phyloP scores from a whole-genome alignment of 2,113 vertebrate genomes.

The Vidua chalybeata region DNA sequence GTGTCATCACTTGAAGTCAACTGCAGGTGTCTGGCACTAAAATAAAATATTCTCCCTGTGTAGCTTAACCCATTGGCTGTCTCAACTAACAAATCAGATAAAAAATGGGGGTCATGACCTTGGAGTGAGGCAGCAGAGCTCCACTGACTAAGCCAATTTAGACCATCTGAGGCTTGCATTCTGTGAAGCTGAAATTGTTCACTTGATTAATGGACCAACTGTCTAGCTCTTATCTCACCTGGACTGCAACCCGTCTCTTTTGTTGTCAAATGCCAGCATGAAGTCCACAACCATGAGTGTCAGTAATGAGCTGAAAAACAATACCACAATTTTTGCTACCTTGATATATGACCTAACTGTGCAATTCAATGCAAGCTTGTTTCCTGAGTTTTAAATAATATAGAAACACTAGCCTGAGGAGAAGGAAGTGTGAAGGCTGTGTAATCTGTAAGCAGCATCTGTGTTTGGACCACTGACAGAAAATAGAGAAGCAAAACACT shows the following conservation, averaged over 20 bases:
- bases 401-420: not conserved
- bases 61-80: not conserved
- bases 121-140: not conserved
- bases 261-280: not conserved
- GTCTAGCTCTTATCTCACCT: slow-evolving; percentile 35
- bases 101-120: not conserved
- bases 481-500: not conserved
- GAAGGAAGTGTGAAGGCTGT: not conserved
- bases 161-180: not conserved
- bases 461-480: not conserved
- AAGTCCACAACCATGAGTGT: not conserved
- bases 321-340: not conserved
- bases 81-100: not conserved
- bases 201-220: slow-evolving; percentile 48
- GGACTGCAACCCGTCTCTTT: not conserved
- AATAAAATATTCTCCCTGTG: not conserved
- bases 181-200: slow-evolving; percentile 27
- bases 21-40: not conserved
- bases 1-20: not conserved
- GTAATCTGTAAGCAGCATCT: not conserved
- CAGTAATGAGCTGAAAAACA: not conserved
- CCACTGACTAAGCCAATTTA: not conserved
- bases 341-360: not conserved
- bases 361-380: not conserved
- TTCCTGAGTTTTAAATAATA: slow-evolving; percentile 29